Conservation (phyloP, 2,888 invertebrate species). For the Chymomyza procnemis region DNA sequence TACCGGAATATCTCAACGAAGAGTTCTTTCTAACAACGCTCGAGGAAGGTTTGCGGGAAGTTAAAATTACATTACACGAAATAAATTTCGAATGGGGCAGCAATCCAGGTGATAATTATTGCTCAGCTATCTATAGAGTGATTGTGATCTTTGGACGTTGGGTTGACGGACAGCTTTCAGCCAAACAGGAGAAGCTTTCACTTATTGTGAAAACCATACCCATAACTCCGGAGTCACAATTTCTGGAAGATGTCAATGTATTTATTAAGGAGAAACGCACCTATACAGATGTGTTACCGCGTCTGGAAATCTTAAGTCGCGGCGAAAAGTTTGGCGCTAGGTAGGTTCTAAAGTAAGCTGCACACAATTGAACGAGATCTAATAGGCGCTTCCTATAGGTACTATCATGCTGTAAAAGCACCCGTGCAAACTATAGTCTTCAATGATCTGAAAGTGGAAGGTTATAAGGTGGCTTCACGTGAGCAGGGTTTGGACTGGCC, state of each 20-base stretch:
- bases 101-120: slow-evolving; percentile 75
- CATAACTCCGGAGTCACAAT: slow-evolving; percentile 57
- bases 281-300: slow-evolving; percentile 76
- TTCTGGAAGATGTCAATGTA: slow-evolving; percentile 77
- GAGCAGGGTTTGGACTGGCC: slow-evolving; percentile 80
- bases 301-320: slow-evolving; percentile 76
- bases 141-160: slow-evolving; percentile 47
- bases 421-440: slow-evolving; percentile 77
- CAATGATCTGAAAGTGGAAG: slow-evolving; percentile 80
- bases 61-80: slow-evolving; percentile 52
- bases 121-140: slow-evolving; percentile 74
- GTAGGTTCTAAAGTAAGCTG: slow-evolving; percentile 53
- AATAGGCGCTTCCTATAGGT: slow-evolving; percentile 38
- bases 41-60: slow-evolving; percentile 66
- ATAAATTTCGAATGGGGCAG: slow-evolving; percentile 71
- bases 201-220: slow-evolving; percentile 76
- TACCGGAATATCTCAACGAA: slow-evolving; percentile 65
- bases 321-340: slow-evolving; percentile 68
- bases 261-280: slow-evolving; percentile 79
- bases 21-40: slow-evolving; percentile 68
- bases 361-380: neutral
- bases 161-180: slow-evolving; percentile 24
- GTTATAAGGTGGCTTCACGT: slow-evolving; percentile 80
- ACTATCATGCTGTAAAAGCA: slow-evolving; percentile 59
- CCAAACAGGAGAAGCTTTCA: slow-evolving; percentile 47